These are phyloP conservation scores for Ophraella communa DNA, from an alignment of 2,888 invertebrate species.

Conservation along the genomic window DNA sequence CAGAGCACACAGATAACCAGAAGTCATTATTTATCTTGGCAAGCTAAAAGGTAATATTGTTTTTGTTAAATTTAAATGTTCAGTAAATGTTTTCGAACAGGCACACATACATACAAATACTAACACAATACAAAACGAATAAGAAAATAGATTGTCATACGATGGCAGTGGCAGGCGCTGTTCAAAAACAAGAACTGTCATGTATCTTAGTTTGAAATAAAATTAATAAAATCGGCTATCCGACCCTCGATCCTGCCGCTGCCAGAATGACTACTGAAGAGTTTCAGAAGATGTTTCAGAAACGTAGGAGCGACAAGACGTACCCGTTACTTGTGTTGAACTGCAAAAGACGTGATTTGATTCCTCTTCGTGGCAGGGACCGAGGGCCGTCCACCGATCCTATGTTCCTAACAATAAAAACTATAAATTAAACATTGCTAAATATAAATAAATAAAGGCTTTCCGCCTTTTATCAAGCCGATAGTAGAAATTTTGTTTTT, in stretches of 20 bases:
- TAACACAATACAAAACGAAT: slow-evolving; percentile 31
- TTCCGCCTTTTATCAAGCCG: background rate
- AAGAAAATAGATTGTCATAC: slow-evolving; percentile 30
- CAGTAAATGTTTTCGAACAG: slow-evolving; percentile 59
- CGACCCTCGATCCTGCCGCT: slow-evolving; percentile 59
- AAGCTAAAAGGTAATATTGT: too few species aligned
- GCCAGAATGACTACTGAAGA: slow-evolving; percentile 41
- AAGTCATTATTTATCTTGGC: too few species aligned
- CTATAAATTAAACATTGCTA: background rate
- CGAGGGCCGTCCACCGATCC: slow-evolving; percentile 80
- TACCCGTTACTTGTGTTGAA: slow-evolving; percentile 89
- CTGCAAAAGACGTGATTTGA: slow-evolving; percentile 89
- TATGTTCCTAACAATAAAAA: slow-evolving; percentile 57
- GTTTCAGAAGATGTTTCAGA: slow-evolving; percentile 31
- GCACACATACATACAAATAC: slow-evolving; percentile 37
- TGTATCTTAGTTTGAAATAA: slow-evolving; percentile 26
- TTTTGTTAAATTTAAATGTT: background rate
- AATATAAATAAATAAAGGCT: background rate
- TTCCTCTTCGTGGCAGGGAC: slow-evolving; percentile 87
- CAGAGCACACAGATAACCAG: too few species aligned
- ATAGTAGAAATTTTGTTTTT: too few species aligned
- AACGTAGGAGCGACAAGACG: slow-evolving; percentile 33
- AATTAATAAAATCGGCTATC: slow-evolving; percentile 35
- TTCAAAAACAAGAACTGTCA: slow-evolving; percentile 65
- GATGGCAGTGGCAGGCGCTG: slow-evolving; percentile 60